Evolutionary conservation across 2,113 vertebrate species (phyloP), one percentile per base, ranked within the genome.

Genomic region (Morphnarchus princeps): DNA sequence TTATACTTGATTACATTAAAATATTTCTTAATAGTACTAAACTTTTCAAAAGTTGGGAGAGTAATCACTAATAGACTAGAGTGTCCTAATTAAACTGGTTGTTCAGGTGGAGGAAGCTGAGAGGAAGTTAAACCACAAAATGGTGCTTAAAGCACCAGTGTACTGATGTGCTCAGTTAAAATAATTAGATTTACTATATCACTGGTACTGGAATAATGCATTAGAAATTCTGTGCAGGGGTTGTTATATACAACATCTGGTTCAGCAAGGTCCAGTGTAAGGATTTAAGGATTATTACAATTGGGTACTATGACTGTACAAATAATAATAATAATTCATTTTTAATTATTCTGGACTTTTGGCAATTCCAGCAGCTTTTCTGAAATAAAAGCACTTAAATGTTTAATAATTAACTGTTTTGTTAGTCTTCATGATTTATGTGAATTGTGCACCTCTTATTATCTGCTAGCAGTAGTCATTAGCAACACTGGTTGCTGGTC

Each of bases 61-160:
- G 13, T 65, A 38, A 72, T 82, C 0, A 0, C 36, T 85, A 12
- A 6, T 61, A 63, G 58, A n/a, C 12, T 72, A 26, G 21, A 49
- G 18, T 76, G 40, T 40, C n/a, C 26, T 63, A 31, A 54, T 61
- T 74, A 58, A 83, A 57, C 47, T 62, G 43, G 18, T 74, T 65
- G 34, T 80, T 90, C 19, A 50, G 31, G 5, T 54, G 8, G 20
- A 58, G 26, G 59, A 88, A 70, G 61, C 45, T 45, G 40, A 71
- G 78, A 82, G 49, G 50, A 83, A 45, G 18, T 40, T 85, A 76
- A 89, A 80, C 10, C 10, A 50, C 58, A 62, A 32, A 69, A 40
- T 65, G 15, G 5, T 87, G 24, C 34, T 57, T 91, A 29, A 72
- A 87, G n/a, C 45, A 62, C 21, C 7, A 19, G 6, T 43, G n/a